Conservation (phyloP, 2,797 vertebrate species). For the Poeciliopsis turneri region DNA sequence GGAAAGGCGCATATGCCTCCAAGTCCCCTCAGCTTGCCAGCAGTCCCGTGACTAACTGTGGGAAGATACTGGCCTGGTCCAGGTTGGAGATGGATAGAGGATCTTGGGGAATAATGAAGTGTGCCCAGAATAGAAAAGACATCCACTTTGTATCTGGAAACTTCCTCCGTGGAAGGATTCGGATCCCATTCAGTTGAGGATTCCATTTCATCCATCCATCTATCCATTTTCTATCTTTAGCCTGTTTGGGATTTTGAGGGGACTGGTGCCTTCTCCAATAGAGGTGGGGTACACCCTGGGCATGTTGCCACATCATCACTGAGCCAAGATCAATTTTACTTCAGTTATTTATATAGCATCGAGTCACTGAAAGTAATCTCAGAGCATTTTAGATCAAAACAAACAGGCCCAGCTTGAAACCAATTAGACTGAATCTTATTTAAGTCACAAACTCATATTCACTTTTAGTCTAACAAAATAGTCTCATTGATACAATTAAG, state of each 20-base stretch:
- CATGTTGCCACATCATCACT: not conserved
- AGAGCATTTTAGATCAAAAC: constrained; percentile 1
- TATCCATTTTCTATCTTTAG: constrained; percentile 1
- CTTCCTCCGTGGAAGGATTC: constrained; percentile 44
- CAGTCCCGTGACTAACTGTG: constrained; percentile 81
- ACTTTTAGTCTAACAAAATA: not conserved
- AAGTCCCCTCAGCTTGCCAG: constrained; percentile 81
- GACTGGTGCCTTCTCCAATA: not conserved
- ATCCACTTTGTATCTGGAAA: constrained; percentile 50
- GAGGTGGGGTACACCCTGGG: constrained; percentile 4
- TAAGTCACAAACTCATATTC: not conserved
- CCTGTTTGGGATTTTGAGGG: not conserved
- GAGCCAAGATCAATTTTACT: not conserved
- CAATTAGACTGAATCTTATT: not conserved
- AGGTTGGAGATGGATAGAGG: constrained; percentile 69
- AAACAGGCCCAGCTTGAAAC: not conserved
- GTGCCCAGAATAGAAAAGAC: constrained; percentile 59
- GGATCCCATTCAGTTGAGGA: constrained; percentile 43
- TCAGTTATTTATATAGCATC: not conserved
- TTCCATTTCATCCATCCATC: not conserved
- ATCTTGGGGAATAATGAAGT: constrained; percentile 59
- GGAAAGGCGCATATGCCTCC: constrained; percentile 81
- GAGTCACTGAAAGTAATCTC: constrained; percentile 1
- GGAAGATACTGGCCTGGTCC: constrained; percentile 74
- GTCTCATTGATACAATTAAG: not conserved